Percentiles rank a stretch among this genome's conserved stretches.
phyloP scores from a whole-genome alignment of 2,888 invertebrate genomes.

The Mesorhabditis belari region DNA sequence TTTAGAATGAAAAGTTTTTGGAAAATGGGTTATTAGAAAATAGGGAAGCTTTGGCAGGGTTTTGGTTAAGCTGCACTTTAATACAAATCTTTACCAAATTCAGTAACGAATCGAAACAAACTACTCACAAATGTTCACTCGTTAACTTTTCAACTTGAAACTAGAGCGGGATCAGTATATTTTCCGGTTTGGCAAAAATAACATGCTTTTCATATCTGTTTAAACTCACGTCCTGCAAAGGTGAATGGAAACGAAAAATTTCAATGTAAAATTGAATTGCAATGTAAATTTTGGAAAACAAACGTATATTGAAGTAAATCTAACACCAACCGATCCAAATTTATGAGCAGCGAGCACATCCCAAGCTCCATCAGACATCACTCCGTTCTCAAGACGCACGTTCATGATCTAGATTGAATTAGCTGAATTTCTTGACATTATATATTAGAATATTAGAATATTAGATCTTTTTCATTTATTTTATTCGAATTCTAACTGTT shows the following conservation, averaged over 20 bases:
- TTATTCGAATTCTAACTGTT: background rate
- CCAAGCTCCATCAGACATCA: conserved; percentile 78
- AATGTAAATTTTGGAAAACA: background rate
- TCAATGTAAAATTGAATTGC: background rate
- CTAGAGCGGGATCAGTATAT: background rate
- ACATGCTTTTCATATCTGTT: too few relatives aligned
- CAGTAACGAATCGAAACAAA: background rate
- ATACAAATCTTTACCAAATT: background rate
- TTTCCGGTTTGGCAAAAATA: too few relatives aligned
- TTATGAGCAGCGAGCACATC: conserved; percentile 80
- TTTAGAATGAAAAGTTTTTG: background rate
- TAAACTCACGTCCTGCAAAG: background rate
- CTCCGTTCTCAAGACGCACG: conserved; percentile 71
- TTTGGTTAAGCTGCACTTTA: background rate
- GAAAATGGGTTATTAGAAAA: background rate
- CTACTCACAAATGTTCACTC: background rate
- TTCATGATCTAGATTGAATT: conserved; percentile 65
- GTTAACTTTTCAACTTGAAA: conserved; percentile 7
- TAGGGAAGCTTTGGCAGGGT: background rate
- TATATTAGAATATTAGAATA: too few relatives aligned
- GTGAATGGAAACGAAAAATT: background rate
- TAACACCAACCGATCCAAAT: conserved; percentile 77
- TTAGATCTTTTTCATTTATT: too few relatives aligned
- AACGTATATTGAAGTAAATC: background rate
- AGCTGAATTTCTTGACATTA: background rate